phyloP scores from a whole-genome alignment of 2,113 vertebrate genomes.

The Brachypteracias leptosomus region DNA sequence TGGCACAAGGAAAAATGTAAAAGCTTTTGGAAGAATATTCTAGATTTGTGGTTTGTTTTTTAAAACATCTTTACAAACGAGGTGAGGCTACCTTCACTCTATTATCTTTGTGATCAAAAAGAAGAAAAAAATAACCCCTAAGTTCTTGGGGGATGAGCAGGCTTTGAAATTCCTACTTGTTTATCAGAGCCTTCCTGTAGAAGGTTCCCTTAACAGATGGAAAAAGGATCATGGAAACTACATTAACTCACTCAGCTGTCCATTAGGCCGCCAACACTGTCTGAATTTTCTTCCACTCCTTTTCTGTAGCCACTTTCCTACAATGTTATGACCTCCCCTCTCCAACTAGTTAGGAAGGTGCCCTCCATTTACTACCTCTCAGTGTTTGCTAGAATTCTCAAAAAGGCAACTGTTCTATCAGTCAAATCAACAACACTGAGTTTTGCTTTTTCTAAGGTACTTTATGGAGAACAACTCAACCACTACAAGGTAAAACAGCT shows the following conservation, averaged over 20 bases:
- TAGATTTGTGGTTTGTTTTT: background rate
- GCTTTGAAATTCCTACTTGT: background rate
- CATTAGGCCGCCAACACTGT: background rate
- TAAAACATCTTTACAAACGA: background rate
- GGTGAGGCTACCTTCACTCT: background rate
- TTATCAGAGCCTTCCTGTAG: background rate
- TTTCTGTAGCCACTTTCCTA: background rate
- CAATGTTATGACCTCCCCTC: background rate
- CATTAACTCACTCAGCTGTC: background rate
- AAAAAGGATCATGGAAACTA: slow-evolving; percentile 26
- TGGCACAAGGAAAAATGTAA: background rate
- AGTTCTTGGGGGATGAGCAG: background rate
- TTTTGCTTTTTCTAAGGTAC: background rate
- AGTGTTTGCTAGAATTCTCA: background rate
- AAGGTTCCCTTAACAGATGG: background rate
- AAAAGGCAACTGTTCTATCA: background rate
- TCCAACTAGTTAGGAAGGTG: background rate
- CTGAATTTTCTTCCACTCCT: background rate
- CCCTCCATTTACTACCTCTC: background rate
- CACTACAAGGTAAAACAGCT: background rate
- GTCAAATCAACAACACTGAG: background rate
- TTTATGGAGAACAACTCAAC: background rate
- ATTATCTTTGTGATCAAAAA: background rate
- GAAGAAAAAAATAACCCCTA: background rate
- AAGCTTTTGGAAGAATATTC: background rate